phyloP scores from a whole-genome alignment of 2,888 invertebrate species.

The Sinelater perroti region DNA sequence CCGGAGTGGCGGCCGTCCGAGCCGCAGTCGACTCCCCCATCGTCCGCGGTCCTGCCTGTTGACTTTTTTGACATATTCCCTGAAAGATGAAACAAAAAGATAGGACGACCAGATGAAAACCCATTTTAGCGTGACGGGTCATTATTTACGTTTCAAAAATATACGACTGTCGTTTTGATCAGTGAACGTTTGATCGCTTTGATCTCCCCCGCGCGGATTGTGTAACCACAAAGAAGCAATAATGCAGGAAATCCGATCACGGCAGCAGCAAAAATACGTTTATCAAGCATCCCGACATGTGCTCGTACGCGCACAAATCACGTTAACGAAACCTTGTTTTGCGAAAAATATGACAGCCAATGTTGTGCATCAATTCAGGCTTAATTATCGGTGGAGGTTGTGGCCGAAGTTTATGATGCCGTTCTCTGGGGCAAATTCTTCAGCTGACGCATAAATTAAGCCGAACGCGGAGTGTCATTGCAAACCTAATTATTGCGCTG shows the following conservation, averaged over 20 bases:
- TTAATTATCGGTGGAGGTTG: not conserved
- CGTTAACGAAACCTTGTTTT: too few species aligned
- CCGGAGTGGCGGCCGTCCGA: constrained; percentile 2
- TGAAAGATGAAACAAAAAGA: constrained; percentile 30
- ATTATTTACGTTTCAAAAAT: constrained; percentile 35
- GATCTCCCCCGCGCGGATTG: constrained; percentile 13
- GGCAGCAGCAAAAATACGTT: not conserved
- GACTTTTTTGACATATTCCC: constrained; percentile 40
- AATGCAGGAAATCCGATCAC: not conserved
- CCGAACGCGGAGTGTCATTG: not conserved
- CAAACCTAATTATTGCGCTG: constrained; percentile 1
- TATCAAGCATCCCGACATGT: too few species aligned
- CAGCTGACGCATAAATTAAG: not conserved
- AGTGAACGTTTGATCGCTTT: constrained; percentile 27
- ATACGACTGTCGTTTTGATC: constrained; percentile 32
- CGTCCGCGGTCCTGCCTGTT: constrained; percentile 31
- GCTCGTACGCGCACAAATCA: too few species aligned
- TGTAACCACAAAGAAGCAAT: not conserved
- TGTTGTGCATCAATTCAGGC: too few species aligned
- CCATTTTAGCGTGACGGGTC: constrained; percentile 36
- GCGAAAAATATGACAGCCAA: too few species aligned
- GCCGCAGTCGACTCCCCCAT: constrained; percentile 14
- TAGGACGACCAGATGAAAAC: constrained; percentile 27
- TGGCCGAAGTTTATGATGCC: not conserved
- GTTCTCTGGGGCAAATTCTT: not conserved